Percentiles rank a stretch among this genome's conserved stretches.
These are phyloP conservation scores for Cephus sareptanus DNA, from an alignment of 2,888 invertebrate species.

Conservation along the genomic window DNA sequence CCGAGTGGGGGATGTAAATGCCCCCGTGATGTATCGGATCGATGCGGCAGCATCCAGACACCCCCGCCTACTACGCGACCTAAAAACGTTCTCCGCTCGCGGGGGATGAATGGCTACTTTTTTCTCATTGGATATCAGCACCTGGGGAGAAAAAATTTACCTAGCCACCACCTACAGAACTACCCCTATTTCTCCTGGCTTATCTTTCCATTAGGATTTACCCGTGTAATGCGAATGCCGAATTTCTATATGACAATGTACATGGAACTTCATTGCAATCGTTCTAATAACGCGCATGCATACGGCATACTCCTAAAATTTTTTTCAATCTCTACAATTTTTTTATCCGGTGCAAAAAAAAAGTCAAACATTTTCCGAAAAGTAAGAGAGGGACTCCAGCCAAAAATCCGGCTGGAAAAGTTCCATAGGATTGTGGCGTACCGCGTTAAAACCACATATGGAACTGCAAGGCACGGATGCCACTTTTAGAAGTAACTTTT, in stretches of 20 bases:
- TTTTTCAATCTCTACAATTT: background rate
- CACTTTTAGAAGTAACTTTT: constrained; percentile 36
- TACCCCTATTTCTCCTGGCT: background rate
- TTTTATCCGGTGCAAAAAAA: background rate
- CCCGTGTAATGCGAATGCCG: background rate
- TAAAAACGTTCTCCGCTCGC: constrained; percentile 59
- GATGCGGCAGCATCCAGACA: constrained; percentile 65
- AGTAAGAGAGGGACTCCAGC: background rate
- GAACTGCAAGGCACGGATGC: constrained; percentile 1
- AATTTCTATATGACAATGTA: background rate
- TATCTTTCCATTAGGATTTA: background rate
- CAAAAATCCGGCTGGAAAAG: constrained; percentile 36
- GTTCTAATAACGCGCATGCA: background rate
- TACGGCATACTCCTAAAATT: background rate
- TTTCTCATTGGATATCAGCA: background rate
- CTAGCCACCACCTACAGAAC: background rate
- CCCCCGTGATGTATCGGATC: constrained; percentile 66
- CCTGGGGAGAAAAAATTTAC: background rate
- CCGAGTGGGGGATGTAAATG: constrained; percentile 63
- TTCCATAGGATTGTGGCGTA: constrained; percentile 40
- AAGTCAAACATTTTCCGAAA: constrained; percentile 39
- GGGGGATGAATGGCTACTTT: constrained; percentile 3
- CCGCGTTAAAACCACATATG: constrained; percentile 8
- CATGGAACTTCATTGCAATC: background rate
- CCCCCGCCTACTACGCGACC: constrained; percentile 61